phyloP scores from a whole-genome alignment of 2,888 invertebrate genomes.

The Megalurothrips usitatus region DNA sequence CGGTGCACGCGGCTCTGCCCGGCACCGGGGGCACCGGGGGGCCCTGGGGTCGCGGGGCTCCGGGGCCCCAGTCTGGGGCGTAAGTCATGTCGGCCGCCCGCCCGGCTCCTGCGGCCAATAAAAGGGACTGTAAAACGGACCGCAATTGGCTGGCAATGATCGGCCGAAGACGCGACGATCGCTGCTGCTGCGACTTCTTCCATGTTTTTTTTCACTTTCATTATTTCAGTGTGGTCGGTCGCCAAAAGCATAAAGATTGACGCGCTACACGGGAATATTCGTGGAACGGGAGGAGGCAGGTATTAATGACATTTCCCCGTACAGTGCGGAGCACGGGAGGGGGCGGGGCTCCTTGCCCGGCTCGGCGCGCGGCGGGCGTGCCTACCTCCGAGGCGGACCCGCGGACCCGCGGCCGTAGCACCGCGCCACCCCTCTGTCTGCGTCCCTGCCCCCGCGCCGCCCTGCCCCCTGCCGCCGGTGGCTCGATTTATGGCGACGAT shows the following conservation, averaged over 20 bases:
- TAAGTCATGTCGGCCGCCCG: not conserved
- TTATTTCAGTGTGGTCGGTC: not conserved
- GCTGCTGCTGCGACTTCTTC: not conserved
- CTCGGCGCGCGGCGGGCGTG: too few species aligned
- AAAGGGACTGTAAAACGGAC: conserved; percentile 15
- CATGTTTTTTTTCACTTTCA: not conserved
- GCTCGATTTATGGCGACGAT: conserved; percentile 1
- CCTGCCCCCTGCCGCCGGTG: not conserved
- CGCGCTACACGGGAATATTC: too few species aligned
- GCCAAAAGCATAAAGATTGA: not conserved
- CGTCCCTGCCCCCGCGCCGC: too few species aligned
- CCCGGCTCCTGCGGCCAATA: not conserved
- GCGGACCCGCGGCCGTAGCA: too few species aligned
- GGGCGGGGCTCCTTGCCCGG: too few species aligned
- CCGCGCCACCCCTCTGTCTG: too few species aligned
- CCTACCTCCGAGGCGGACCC: too few species aligned
- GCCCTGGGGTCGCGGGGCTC: not conserved
- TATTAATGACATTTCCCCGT: too few species aligned
- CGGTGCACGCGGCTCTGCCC: too few species aligned
- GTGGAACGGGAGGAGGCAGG: too few species aligned
- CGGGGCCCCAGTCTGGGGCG: not conserved
- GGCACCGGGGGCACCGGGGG: not conserved
- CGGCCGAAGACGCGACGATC: not conserved
- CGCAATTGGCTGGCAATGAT: not conserved
- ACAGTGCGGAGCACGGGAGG: too few species aligned